These are phyloP conservation scores for Limnephilus marmoratus DNA, from an alignment of 2,888 invertebrate species.

Conservation along the genomic window DNA sequence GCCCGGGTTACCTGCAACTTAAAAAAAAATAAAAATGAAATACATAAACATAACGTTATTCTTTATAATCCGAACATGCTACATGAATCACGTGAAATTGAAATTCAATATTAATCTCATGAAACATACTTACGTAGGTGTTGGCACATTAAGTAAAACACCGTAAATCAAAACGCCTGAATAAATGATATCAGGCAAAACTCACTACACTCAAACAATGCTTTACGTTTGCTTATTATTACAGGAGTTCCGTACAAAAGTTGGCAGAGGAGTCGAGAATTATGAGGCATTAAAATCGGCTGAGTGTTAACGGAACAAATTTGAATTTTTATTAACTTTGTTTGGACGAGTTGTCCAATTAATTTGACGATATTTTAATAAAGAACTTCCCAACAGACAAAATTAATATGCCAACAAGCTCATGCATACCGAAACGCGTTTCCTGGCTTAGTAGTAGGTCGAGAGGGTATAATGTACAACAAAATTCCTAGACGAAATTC, in stretches of 20 bases:
- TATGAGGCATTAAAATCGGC: background rate
- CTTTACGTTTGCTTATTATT: background rate
- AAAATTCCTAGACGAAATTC: background rate
- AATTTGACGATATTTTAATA: constrained; percentile 2
- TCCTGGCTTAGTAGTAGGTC: background rate
- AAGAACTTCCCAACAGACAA: background rate
- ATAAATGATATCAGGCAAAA: constrained; percentile 25
- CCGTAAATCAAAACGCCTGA: constrained; percentile 9
- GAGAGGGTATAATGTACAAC: background rate
- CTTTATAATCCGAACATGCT: background rate
- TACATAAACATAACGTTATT: background rate
- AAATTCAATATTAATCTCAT: background rate
- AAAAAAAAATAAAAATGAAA: no score
- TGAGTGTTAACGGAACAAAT: background rate
- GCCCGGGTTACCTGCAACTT: no score
- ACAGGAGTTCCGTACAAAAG: background rate
- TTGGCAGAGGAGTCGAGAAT: background rate
- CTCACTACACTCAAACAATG: background rate
- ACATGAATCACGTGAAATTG: background rate
- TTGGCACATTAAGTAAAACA: background rate
- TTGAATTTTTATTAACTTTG: background rate
- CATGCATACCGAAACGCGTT: background rate
- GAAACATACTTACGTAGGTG: background rate
- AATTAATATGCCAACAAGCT: background rate
- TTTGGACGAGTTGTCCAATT: background rate